Percentiles rank a stretch among this genome's conserved stretches.
phyloP scores from a whole-genome alignment of 2,888 invertebrate species.

The Tolmerus cingulatus region DNA sequence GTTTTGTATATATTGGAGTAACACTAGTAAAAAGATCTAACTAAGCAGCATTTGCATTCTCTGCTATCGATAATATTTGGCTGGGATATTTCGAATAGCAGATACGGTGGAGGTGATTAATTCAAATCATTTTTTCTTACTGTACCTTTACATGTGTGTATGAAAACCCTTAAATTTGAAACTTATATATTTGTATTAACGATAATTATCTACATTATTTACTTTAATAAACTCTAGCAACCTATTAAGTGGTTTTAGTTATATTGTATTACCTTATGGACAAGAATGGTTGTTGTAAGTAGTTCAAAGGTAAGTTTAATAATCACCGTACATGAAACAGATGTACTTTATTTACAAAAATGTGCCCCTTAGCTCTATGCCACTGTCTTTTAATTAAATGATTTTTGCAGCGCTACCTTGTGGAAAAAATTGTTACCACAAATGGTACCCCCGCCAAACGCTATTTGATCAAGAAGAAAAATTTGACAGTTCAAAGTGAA shows the following conservation, averaged over 20 bases:
- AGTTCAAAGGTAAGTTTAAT: no score
- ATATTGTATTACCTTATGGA: background rate
- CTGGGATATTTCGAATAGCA: conserved; percentile 50
- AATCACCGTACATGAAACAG: no score
- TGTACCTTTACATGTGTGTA: background rate
- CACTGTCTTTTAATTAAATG: background rate
- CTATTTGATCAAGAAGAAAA: background rate
- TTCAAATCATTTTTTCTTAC: background rate
- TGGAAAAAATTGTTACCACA: background rate
- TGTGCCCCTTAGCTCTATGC: background rate
- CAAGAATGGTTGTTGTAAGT: no score
- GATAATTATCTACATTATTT: background rate
- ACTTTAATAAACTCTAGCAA: background rate
- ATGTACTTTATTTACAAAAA: background rate
- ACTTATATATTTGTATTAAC: background rate
- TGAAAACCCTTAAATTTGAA: background rate
- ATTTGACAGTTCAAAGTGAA: background rate
- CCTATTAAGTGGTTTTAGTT: background rate
- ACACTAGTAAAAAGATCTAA: background rate
- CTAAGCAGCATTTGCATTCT: background rate
- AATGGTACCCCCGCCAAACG: background rate
- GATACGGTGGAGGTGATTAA: background rate
- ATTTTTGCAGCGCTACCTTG: background rate
- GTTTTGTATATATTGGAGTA: background rate
- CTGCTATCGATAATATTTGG: conserved; percentile 49